Evolutionary conservation across 2,113 vertebrate species (phyloP), one percentile per base, ranked within the genome.

Genomic region (Lucifuga dentata): DNA sequence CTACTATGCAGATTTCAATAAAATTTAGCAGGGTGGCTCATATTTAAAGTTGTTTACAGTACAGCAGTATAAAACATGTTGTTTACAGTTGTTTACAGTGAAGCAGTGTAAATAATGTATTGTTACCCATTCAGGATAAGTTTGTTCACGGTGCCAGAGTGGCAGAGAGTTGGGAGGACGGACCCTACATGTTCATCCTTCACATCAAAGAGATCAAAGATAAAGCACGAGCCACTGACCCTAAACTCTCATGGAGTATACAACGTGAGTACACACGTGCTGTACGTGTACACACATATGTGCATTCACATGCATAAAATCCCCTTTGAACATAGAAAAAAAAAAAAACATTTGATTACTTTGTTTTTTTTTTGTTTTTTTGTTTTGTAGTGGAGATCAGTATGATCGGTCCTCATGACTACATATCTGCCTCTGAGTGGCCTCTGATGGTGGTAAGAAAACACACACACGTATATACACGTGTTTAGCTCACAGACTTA

Each of bases 361-460:
- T 29, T 7, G 3, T 29, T 3, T 29, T 5, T 29, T 29, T 29
- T 19, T 39, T 49, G 11, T 60, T 11, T 77, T 12, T 86, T 10
- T 61, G 46, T 81, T 35, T 51, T 74, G 5, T 83, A 95, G 94
- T 94, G 13, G 74, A 89, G 40, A 5, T 95, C 80, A 86, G 65
- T 60, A 93, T 94, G 93, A 32, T 1, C 1, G 89, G 92, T 2
- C 88, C 88, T 5, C 57, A 91, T 29, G 81, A 85, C 19, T 95
- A 84, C 68, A 91, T 95, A 24, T 95, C 94, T 0, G 93, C 92
- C 5, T 78, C 92, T 0, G 92, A 94, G 3, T 94, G 92, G 91
- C 91, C 94, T 11, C 87, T 93, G 66, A 94, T 94, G 92, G 73
- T 91, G 83, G 94, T 94, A 61, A 91, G 16, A 40, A 16, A 26